These are phyloP conservation scores for Xestobium rufovillosum DNA, from an alignment of 2,888 invertebrate genomes.

Conservation along the genomic window DNA sequence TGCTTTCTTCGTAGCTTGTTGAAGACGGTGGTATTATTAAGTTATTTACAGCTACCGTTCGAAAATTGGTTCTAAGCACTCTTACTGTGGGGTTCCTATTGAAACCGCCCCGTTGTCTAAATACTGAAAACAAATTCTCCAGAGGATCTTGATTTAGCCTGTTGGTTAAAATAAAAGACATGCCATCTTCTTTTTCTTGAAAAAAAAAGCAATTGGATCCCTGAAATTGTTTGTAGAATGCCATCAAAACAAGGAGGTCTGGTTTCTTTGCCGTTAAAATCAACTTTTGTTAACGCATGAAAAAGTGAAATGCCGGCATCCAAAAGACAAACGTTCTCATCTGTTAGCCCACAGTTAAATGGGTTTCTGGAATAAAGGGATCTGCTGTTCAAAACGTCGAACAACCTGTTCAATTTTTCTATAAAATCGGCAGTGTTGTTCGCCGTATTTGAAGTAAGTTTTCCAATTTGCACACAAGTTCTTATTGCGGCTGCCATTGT, in stretches of 20 bases:
- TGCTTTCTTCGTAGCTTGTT: background rate
- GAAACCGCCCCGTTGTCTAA: background rate
- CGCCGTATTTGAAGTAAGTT: background rate
- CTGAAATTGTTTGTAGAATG: background rate
- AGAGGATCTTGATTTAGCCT: conserved; percentile 1
- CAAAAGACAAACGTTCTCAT: background rate
- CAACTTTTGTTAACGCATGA: background rate
- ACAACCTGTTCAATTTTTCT: background rate
- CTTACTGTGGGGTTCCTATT: background rate
- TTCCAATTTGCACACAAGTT: conserved; percentile 7
- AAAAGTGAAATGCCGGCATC: background rate
- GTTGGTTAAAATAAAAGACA: background rate
- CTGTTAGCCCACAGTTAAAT: background rate
- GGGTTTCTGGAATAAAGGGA: background rate
- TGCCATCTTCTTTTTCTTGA: background rate
- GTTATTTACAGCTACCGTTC: background rate
- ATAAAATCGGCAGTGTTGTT: background rate
- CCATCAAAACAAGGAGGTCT: conserved; percentile 3
- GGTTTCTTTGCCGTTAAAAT: background rate
- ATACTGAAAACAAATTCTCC: conserved; percentile 1
- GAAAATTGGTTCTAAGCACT: background rate
- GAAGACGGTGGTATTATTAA: background rate
- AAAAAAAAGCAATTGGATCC: too few relatives aligned
- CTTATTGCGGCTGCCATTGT: conserved; percentile 15
- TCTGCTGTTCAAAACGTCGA: conserved; percentile 1